These are phyloP conservation scores for Origma solitaria DNA, from an alignment of 2,113 vertebrate genomes.

Conservation along the genomic window DNA sequence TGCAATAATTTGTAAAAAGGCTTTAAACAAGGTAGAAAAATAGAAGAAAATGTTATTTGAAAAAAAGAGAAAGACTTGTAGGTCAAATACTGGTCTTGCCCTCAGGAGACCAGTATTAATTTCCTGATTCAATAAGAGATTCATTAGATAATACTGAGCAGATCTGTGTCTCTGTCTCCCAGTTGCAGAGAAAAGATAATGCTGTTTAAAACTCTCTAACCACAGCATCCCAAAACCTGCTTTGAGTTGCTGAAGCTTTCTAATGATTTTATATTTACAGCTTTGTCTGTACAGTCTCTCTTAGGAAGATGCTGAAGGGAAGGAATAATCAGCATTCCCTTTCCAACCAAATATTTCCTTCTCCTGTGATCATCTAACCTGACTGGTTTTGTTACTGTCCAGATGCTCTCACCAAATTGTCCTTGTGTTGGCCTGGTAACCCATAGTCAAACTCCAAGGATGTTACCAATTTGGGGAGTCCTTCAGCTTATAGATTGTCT, in stretches of 20 bases:
- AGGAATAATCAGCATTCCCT: background rate
- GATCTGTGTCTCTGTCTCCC: background rate
- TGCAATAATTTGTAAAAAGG: background rate
- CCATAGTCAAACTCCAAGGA: background rate
- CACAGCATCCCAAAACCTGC: background rate
- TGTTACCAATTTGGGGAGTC: rapidly evolving
- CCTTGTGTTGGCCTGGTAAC: background rate
- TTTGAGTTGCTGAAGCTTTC: background rate
- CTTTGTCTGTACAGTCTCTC: background rate
- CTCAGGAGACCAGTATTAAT: background rate
- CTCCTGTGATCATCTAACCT: background rate
- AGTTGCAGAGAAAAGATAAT: background rate
- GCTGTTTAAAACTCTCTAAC: background rate
- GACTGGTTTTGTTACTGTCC: background rate
- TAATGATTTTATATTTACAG: background rate
- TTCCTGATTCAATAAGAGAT: background rate
- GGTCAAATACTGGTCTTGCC: background rate
- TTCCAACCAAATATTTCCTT: background rate
- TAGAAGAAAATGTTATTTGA: background rate
- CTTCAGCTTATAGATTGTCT: background rate
- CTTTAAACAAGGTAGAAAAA: background rate
- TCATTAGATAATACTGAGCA: background rate
- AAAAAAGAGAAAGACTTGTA: background rate
- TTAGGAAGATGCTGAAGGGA: background rate
- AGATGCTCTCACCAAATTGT: background rate